Evolutionary conservation across 2,888 invertebrate species (phyloP).

Genomic region (Tuberolachnus salignus): DNA sequence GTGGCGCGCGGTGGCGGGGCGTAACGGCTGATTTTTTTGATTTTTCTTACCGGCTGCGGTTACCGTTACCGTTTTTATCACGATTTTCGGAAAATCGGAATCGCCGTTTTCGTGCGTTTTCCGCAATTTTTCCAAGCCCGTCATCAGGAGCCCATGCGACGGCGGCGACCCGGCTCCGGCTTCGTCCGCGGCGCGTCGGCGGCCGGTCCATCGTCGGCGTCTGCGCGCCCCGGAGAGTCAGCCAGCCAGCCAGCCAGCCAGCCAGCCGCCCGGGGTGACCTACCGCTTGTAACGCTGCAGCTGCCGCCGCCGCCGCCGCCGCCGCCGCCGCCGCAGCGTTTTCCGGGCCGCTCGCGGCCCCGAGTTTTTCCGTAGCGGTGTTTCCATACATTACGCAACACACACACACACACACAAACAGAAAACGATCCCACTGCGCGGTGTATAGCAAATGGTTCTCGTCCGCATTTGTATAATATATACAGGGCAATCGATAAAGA

Average conservation of each 20-base stretch:
- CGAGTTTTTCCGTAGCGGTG: conserved; percentile 10
- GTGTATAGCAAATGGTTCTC: neutral
- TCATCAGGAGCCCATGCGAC: neutral
- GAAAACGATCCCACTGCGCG: neutral
- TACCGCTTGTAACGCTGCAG: neutral
- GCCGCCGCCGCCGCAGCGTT: neutral
- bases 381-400: neutral
- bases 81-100: conserved; percentile 56
- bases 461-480: too few species aligned
- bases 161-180: neutral
- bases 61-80: conserved; percentile 49
- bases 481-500: too few species aligned
- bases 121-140: neutral
- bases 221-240: conserved; percentile 47
- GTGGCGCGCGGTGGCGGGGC: conserved; percentile 2
- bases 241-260: conserved; percentile 29
- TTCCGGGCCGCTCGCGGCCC: neutral
- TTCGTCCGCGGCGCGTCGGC: neutral
- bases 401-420: neutral
- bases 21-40: conserved; percentile 6
- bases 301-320: neutral
- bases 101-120: conserved; percentile 50
- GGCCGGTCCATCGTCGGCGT: conserved; percentile 24
- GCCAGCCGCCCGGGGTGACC: neutral
- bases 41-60: conserved; percentile 11